Percentiles rank a stretch among this genome's conserved stretches.
Conservation (phyloP, 2,113 vertebrate genomes). For the Forbesichthys papilliferus region DNA sequence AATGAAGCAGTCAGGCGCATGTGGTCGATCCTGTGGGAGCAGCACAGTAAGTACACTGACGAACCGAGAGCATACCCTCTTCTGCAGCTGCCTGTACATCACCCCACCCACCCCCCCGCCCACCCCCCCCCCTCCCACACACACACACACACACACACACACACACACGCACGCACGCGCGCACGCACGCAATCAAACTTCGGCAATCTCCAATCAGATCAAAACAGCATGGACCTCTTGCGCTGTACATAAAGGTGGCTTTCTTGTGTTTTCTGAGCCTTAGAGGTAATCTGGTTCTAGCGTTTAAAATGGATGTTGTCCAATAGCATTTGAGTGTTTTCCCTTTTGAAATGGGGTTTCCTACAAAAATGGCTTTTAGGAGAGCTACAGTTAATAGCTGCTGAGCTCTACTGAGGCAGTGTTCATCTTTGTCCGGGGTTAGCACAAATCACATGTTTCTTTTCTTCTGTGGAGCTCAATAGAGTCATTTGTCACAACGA, state of each 20-base stretch:
- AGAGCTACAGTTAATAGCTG: background rate
- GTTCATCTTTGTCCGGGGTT: background rate
- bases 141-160: background rate
- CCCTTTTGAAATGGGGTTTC: slow-evolving; percentile 4
- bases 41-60: slow-evolving; percentile 10
- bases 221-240: slow-evolving; percentile 10
- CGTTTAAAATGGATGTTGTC: background rate
- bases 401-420: background rate
- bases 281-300: background rate
- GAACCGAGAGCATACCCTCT: background rate
- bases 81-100: no score
- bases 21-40: slow-evolving; percentile 25
- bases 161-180: no score
- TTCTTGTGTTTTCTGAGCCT: slow-evolving; percentile 1
- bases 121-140: background rate
- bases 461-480: slow-evolving; percentile 1
- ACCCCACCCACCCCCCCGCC: no score
- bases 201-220: slow-evolving; percentile 20
- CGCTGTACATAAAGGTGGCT: background rate
- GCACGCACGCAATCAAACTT: background rate
- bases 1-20: slow-evolving; percentile 48
- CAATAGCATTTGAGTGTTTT: background rate
- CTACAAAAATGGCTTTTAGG: background rate
- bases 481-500: slow-evolving; percentile 1
- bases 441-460: background rate